Base-by-base conservation (phyloP, 2,888 invertebrate species). In the Nematopogon swammerdamellus region DNA sequence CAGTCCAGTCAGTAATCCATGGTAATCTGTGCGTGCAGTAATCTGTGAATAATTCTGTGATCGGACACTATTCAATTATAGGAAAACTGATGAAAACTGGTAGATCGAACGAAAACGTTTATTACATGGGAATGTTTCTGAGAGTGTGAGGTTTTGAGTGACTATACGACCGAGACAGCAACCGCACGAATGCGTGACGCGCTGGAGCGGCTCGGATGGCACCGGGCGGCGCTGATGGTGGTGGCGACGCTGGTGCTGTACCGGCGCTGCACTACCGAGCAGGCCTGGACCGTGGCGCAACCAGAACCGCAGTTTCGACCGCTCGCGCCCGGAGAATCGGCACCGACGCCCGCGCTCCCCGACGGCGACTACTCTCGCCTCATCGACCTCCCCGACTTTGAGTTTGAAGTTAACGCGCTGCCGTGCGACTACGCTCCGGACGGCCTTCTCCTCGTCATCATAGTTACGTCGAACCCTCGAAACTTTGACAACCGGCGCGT, bases 401-500 rank as follows among this genome's bases (percentile, higher is more conserved):
- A 71, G 16, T 89, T 88, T 63, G 68, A 71, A 48, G 80, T 86
- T 44, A 81, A 84, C 54, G 83, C 86, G 49, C 68, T 76, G 18
- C 73, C 77, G 1, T 87, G 87, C 59, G 67, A 72, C 48, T 65
- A 67, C 18, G 70, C 73, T 44, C 51, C 58, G 3, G 60, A 58
- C 50, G 67, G 65, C 1, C 70, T 85, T 14, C 67, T 88, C 19
- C 69, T 88, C 10, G 68, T 91, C 18, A 81, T 89, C 51, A 70
- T 89, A 20, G 75, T 88, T 2, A 85, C 88, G 58, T 88, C 91
- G 0, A 86, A 88, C 0, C 88, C 90, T 0, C 63, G 58, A 4
- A 87, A 92, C 62, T 65, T 68, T 18, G 79, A 80, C 17, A 86
- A 88, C 54, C 79, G 92, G n/a, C 71, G 71, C 47, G 65, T 84